A percentile compares a stretch with the other conserved stretches of the same genome.
These are phyloP conservation scores for Tringa solitaria DNA, from an alignment of 2,113 vertebrate species.

Conservation along the genomic window DNA sequence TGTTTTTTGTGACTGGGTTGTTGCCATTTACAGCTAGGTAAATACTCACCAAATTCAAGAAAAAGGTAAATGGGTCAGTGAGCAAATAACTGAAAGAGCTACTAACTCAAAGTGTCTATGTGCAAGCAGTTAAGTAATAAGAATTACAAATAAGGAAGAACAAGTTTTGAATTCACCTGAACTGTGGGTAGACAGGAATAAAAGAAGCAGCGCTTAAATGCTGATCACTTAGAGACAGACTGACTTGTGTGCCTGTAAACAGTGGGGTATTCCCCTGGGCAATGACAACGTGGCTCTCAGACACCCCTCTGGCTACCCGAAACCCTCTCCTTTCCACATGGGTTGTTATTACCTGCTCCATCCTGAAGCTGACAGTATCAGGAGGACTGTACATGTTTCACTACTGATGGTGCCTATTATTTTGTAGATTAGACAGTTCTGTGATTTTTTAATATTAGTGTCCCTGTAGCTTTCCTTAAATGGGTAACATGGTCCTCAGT, in stretches of 20 bases:
- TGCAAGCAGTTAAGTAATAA: background rate
- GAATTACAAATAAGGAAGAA: background rate
- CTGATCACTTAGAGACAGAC: background rate
- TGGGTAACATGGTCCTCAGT: background rate
- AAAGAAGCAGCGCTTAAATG: background rate
- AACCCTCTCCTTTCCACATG: background rate
- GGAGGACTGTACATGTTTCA: background rate
- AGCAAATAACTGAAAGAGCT: background rate
- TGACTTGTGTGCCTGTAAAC: rapidly evolving
- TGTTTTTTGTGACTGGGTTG: background rate
- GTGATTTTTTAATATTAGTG: background rate
- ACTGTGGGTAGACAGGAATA: background rate
- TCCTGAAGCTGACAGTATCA: background rate
- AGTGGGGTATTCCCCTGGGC: background rate
- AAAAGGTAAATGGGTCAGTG: background rate
- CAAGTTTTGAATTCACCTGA: background rate
- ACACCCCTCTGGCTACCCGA: rapidly evolving
- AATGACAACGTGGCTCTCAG: rapidly evolving
- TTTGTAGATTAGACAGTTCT: background rate
- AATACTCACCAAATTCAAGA: background rate
- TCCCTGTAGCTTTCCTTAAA: background rate
- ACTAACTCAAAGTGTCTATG: background rate
- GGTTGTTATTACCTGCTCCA: background rate
- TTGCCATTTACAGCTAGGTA: background rate
- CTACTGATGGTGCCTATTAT: background rate